Conservation (phyloP, 2,888 invertebrate species). For the Corythucha ciliata region DNA sequence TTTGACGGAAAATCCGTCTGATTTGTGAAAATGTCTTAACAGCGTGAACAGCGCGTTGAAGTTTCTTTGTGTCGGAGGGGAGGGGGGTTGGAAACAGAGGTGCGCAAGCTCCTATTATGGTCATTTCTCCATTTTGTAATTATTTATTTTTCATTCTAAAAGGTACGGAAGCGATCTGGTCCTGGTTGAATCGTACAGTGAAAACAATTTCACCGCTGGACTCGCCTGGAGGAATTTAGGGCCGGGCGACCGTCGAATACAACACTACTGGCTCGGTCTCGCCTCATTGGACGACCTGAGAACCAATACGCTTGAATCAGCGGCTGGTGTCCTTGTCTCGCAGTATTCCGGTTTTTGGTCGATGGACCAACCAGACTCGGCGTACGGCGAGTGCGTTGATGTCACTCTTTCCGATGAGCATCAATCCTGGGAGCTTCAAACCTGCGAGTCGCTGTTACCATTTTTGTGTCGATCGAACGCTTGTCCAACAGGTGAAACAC, state of each 20-base stretch:
- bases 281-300: slow-evolving; percentile 83
- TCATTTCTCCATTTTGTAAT: too few relatives aligned
- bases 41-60: too few relatives aligned
- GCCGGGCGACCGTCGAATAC: slow-evolving; percentile 45
- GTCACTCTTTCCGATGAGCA: slow-evolving; percentile 58
- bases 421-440: slow-evolving; percentile 89
- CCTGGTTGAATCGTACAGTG: slow-evolving; percentile 78
- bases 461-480: slow-evolving; percentile 89
- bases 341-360: slow-evolving; percentile 93
- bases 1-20: too few relatives aligned
- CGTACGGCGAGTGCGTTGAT: slow-evolving; percentile 83
- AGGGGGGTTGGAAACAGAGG: too few relatives aligned
- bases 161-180: slow-evolving; percentile 94
- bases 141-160: too few relatives aligned
- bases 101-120: too few relatives aligned
- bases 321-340: slow-evolving; percentile 78
- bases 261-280: slow-evolving; percentile 81
- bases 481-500: slow-evolving; percentile 63
- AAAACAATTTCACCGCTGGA: slow-evolving; percentile 82
- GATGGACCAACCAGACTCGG: slow-evolving; percentile 75
- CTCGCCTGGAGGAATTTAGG: slow-evolving; percentile 54
- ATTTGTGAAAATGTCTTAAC: too few relatives aligned
- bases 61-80: too few relatives aligned
- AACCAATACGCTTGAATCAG: slow-evolving; percentile 90
- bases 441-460: slow-evolving; percentile 86